Evolutionary conservation across 2,888 invertebrate genomes (phyloP), one percentile per base, ranked within the genome.

Genomic region (Brachynemurus nebulosus): DNA sequence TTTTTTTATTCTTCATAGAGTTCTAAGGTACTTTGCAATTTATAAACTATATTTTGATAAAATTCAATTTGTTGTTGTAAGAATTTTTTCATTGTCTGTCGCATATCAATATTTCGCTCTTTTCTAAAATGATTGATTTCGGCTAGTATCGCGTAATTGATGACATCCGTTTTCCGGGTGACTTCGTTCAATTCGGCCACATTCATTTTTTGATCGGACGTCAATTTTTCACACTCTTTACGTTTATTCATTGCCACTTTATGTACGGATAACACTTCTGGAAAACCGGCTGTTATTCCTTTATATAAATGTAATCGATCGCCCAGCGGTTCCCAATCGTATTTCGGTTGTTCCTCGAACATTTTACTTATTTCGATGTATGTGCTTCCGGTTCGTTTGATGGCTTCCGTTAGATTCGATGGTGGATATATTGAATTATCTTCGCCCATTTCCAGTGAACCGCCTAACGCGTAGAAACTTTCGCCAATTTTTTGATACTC

Each of bases 221-320:
- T 78, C 54, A 83, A 67, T 54, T 81, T 78, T 59, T 90, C 86
- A 60, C 89, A 90, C 55, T 96, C 95, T 55, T 81, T 80, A 51
- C 86, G 79, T 62, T 93, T 95, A 55, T 86, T 85, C 51, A 91
- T 76, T 2, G 89, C 86, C 54, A 80, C 88, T 71, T 88, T 91
- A 59, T 95, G 92, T 52, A 91, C 81, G 38, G 78, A 78, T 45
- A 95, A 70, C 42, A 89, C 85, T 55, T 95, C 95, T 1, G 97
- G 96, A 58, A 92, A 90, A 47, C 80, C 80, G 45, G 80, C 77
- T 7, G 96, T 79, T 44, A 96, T 80, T 42, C 97, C 96, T 63
- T 90, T 88, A 68, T 96, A 96, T 53, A 96, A 81, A 59, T 91
- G 91, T 51, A 97, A 72, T 54, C 86, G 83, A 63, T 97, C 95